A percentile compares a stretch with the other conserved stretches of the same genome.
phyloP scores from a whole-genome alignment of 2,888 invertebrate species.

The Leptarthrus brevirostris region DNA sequence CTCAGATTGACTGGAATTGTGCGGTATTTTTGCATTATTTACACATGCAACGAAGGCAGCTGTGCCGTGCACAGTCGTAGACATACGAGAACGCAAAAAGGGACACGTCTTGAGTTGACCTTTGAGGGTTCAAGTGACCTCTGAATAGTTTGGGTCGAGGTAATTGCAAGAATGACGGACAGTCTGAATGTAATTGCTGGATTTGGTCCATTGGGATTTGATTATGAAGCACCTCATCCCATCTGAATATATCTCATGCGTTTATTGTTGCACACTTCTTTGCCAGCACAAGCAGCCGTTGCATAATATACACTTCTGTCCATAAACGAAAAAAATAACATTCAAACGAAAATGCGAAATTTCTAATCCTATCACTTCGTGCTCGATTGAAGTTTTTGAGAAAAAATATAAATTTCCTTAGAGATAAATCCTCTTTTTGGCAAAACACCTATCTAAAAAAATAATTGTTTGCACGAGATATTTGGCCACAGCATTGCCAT shows the following conservation, averaged over 20 bases:
- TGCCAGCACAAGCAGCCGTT: neutral
- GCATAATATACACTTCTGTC: constrained; percentile 7
- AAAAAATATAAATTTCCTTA: constrained; percentile 16
- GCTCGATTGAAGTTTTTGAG: constrained; percentile 26
- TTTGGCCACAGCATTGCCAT: constrained; percentile 22
- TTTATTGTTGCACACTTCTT: neutral
- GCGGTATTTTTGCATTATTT: constrained; percentile 21
- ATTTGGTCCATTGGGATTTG: constrained; percentile 45
- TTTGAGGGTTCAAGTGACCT: constrained; percentile 49
- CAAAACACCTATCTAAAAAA: constrained; percentile 9
- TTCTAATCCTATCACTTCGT: constrained; percentile 35
- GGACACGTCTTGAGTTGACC: constrained; percentile 47
- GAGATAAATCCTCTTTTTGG: constrained; percentile 45
- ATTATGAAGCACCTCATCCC: constrained; percentile 13
- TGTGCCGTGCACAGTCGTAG: constrained; percentile 23
- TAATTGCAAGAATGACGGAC: constrained; percentile 41
- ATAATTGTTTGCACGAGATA: constrained; percentile 42
- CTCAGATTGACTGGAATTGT: neutral
- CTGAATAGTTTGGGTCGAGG: constrained; percentile 25
- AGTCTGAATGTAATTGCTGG: constrained; percentile 36
- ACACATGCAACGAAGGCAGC: constrained; percentile 21
- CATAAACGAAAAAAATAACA: neutral
- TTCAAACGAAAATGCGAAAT: constrained; percentile 16
- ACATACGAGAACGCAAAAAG: constrained; percentile 17
- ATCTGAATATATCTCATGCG: neutral